Percentiles rank a stretch among this genome's conserved stretches.
Evolutionary conservation across 2,797 vertebrate species (phyloP).

Genomic region (Hapalemur alaotrensis): DNA sequence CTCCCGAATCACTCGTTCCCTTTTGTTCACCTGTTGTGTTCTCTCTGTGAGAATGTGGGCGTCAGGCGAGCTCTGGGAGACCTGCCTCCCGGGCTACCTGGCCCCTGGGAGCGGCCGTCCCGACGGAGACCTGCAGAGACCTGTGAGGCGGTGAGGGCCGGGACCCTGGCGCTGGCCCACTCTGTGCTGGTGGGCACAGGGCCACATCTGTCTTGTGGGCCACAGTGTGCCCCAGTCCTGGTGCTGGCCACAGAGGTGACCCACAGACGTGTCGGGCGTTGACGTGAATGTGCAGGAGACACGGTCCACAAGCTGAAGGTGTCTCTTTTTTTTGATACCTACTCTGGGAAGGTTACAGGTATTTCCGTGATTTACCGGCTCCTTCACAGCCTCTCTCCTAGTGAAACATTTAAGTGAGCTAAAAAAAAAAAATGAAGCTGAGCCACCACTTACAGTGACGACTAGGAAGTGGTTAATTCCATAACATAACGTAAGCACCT

Average conservation of each 20-base stretch:
- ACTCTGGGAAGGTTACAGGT: background rate
- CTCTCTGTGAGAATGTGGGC: background rate
- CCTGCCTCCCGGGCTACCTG: fast-evolving
- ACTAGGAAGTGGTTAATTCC: background rate
- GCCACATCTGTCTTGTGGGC: background rate
- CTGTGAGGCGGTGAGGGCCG: background rate
- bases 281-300: fast-evolving
- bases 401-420: no score
- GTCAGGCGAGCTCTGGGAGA: background rate
- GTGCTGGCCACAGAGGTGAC: background rate
- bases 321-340: fast-evolving
- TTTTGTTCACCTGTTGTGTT: fast-evolving
- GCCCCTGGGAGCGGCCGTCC: fast-evolving
- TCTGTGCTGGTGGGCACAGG: background rate
- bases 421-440: background rate
- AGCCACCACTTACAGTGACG: no score
- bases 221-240: background rate
- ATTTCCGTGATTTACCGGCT: background rate
- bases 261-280: no score
- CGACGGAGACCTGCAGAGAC: fast-evolving
- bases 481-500: fast-evolving
- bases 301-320: fast-evolving
- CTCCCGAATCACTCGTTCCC: background rate
- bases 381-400: background rate
- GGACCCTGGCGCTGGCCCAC: background rate